These are phyloP conservation scores for Chlorops oryzae DNA, from an alignment of 1,140 invertebrate species.

Conservation along the genomic window DNA sequence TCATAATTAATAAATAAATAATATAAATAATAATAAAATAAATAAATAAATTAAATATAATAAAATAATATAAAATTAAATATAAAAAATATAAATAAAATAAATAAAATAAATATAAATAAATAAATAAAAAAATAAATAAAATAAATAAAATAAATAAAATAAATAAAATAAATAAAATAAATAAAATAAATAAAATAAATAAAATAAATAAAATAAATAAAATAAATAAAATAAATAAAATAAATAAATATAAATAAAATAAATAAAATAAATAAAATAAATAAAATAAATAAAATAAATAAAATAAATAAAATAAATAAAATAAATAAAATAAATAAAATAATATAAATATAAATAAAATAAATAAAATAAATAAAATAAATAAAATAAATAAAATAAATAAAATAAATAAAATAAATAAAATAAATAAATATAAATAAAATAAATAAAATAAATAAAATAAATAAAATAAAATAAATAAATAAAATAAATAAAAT, in stretches of 20 bases:
- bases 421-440: constrained; percentile 6
- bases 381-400: constrained; percentile 26
- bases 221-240: constrained; percentile 27
- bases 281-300: constrained; percentile 11
- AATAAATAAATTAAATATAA: neutral
- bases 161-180: neutral
- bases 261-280: neutral
- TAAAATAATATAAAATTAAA: too few relatives aligned
- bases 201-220: constrained; percentile 38
- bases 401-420: constrained; percentile 22
- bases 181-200: constrained; percentile 13
- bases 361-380: constrained; percentile 20
- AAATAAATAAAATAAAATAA: constrained; percentile 1
- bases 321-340: constrained; percentile 20
- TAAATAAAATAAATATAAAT: constrained; percentile 14
- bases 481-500: constrained; percentile 5
- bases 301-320: constrained; percentile 12
- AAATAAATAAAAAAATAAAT: constrained; percentile 40
- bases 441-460: constrained; percentile 13
- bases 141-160: neutral
- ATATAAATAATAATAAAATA: neutral
- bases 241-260: constrained; percentile 16
- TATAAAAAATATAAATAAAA: neutral
- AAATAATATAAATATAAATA: constrained; percentile 38
- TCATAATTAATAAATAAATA: neutral